Base-by-base conservation (phyloP, 1,140 invertebrate species). In the Asobara japonica region DNA sequence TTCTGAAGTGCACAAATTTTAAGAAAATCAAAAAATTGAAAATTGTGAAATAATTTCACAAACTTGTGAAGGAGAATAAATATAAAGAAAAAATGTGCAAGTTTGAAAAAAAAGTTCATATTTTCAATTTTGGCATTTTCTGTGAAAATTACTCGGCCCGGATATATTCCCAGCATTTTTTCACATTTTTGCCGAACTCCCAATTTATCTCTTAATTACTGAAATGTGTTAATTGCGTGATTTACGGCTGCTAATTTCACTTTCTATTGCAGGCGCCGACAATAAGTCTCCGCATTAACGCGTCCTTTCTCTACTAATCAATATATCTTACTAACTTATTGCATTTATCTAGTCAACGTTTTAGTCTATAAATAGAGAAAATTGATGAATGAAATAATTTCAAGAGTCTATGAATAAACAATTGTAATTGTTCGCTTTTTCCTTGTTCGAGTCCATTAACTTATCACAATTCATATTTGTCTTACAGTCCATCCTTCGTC, bases 241-340 rank as follows among this genome's bases (percentile, higher is more conserved):
- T 51, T 67, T 74, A 80, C 78, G 78, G 78, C 1, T 81, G 80
- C 83, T 86, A 87, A 86, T 82, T 77, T 81, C 80, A 83, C 79
- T 88, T 87, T 89, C 82, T 87, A 86, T 89, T 89, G 84, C 88
- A 89, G 88, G 86, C 87, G 88, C 85, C 87, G 88, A 87, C 87
- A 88, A 87, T 87, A 88, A 87, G 84, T 87, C 86, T 87, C 81
- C 85, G 83, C 85, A 85, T 83, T 87, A 87, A 86, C 82, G 79
- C 78, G 81, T 81, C 83, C 83, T 82, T 81, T 85, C 79, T 79
- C 84, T 86, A 85, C 83, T 87, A 87, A 86, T 80, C 78, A 81
- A 79, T 84, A 80, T 83, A 83, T 13, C n/a, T n/a, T n/a, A 62
- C 31, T 30, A 30, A 62, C 80, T 74, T 74, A 80, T 87, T 85